Evolutionary conservation across 2,113 vertebrate species (phyloP).

Genomic region (Pholis gunnellus): DNA sequence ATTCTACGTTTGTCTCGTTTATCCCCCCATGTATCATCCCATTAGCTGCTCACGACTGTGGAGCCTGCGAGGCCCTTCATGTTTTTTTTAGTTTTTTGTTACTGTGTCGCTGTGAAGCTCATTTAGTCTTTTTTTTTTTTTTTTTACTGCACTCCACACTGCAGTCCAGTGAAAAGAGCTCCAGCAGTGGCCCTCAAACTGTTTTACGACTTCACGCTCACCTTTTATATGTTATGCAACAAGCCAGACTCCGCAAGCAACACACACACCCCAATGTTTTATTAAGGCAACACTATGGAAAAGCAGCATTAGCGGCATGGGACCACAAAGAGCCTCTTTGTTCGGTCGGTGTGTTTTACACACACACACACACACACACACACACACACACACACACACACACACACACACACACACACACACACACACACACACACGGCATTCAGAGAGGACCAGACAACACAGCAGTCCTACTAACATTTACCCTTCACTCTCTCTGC

Average conservation of each 20-base stretch:
- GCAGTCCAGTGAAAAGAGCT: conserved; percentile 4
- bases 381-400: conserved; percentile 41
- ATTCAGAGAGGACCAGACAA: conserved; percentile 57
- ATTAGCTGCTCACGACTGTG: conserved; percentile 1
- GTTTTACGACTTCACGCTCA: conserved; percentile 43
- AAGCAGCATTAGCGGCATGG: conserved; percentile 48
- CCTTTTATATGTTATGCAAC: conserved; percentile 43
- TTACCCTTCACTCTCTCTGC: conserved; percentile 61
- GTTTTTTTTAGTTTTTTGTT: not conserved
- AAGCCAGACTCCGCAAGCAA: conserved; percentile 47
- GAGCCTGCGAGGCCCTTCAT: not conserved
- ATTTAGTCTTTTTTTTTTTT: not conserved
- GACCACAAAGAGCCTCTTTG: conserved; percentile 74
- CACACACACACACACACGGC: conserved; percentile 38
- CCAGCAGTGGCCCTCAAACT: conserved; percentile 9
- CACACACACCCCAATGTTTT: conserved; percentile 63
- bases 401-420: conserved; percentile 43
- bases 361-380: conserved; percentile 43
- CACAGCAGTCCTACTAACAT: conserved; percentile 65
- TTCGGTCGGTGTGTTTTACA: conserved; percentile 51
- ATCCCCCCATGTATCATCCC: conserved; percentile 3
- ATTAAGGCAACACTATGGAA: conserved; percentile 66
- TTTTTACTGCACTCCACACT: not conserved
- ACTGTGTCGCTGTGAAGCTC: not conserved
- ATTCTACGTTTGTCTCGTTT: conserved; percentile 9